Conservation (phyloP, 2,113 vertebrate genomes). For the Perccottus glenii region DNA sequence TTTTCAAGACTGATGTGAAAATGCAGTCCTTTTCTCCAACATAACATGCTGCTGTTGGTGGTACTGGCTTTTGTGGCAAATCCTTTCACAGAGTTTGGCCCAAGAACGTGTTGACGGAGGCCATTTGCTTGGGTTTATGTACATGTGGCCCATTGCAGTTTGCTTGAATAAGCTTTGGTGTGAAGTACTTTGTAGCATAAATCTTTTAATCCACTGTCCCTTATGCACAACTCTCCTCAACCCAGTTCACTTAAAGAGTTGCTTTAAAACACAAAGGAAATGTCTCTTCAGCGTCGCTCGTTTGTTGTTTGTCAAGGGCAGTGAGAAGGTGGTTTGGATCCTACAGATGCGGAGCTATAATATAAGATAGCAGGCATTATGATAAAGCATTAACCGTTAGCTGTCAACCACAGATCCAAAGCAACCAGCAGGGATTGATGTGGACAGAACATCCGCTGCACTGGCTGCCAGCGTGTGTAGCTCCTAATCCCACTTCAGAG, state of each 20-base stretch:
- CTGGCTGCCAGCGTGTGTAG: constrained; percentile 46
- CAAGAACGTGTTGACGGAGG: constrained; percentile 21
- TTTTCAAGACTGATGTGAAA: too few relatives aligned
- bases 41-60: neutral
- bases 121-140: constrained; percentile 54
- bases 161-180: constrained; percentile 56
- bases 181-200: constrained; percentile 68
- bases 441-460: constrained; percentile 38
- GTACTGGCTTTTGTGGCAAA: constrained; percentile 13
- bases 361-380: constrained; percentile 28
- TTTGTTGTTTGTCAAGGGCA: constrained; percentile 52
- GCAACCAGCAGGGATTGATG: constrained; percentile 29
- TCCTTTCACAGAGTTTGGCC: constrained; percentile 14
- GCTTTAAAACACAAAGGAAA: constrained; percentile 29
- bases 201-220: constrained; percentile 71
- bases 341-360: constrained; percentile 29
- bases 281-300: constrained; percentile 24
- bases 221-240: constrained; percentile 44
- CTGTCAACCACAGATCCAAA: constrained; percentile 35
- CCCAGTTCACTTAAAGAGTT: constrained; percentile 46
- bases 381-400: constrained; percentile 32
- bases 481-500: constrained; percentile 66
- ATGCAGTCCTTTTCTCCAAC: neutral
- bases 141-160: constrained; percentile 55
- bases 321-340: constrained; percentile 19